Conservation (phyloP, 2,113 vertebrate species). For the Artemisiospiza belli region DNA sequence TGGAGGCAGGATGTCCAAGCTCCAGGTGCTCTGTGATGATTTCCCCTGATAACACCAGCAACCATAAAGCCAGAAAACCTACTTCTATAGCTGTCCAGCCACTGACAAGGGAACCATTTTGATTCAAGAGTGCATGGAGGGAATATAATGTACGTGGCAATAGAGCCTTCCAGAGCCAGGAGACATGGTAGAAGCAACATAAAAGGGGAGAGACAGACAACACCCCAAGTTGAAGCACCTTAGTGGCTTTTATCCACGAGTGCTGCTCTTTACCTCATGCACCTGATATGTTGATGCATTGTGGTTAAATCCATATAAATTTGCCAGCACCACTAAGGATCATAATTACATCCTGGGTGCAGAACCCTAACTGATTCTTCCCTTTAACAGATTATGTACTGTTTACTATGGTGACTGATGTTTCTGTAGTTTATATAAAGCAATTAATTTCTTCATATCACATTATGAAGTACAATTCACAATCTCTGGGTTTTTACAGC, state of each 20-base stretch:
- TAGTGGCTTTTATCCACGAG: background rate
- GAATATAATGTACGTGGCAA: background rate
- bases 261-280: background rate
- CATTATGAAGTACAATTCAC: background rate
- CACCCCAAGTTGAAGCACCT: background rate
- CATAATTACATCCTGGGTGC: background rate
- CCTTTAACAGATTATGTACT: background rate
- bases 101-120: background rate
- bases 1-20: background rate
- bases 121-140: background rate
- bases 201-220: background rate
- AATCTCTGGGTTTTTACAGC: background rate
- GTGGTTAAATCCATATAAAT: background rate
- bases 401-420: background rate
- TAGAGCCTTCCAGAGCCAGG: background rate
- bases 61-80: background rate
- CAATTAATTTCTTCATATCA: background rate
- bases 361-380: background rate
- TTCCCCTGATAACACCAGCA: background rate
- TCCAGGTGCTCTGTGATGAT: background rate
- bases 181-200: background rate
- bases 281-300: background rate
- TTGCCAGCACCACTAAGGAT: background rate
- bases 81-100: background rate
- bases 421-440: background rate